phyloP scores from a whole-genome alignment of 2,888 invertebrate species.

The Athetis lepigone region DNA sequence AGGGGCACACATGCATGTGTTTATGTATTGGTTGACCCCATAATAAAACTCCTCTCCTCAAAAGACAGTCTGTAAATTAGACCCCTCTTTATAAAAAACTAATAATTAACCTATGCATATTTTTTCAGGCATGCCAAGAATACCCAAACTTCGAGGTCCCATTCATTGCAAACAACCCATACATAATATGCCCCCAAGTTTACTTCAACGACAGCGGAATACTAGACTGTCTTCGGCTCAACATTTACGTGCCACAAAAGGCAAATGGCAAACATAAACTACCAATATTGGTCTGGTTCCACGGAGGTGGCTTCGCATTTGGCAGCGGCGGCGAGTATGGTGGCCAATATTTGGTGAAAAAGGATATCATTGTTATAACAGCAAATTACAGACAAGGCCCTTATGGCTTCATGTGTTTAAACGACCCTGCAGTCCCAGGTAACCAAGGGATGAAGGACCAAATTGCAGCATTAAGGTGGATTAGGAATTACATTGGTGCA shows the following conservation, averaged over 20 bases:
- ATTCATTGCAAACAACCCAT: slow-evolving; percentile 72
- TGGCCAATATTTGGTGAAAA: slow-evolving; percentile 71
- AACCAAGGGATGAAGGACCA: slow-evolving; percentile 82
- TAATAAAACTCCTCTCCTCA: too few relatives aligned
- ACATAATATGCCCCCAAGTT: slow-evolving; percentile 72
- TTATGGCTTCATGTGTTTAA: slow-evolving; percentile 81
- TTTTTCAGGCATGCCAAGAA: slow-evolving; percentile 67
- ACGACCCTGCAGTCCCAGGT: slow-evolving; percentile 71
- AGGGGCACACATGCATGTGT: too few relatives aligned
- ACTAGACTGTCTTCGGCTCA: slow-evolving; percentile 72
- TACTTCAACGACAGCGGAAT: slow-evolving; percentile 57
- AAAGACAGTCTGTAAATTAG: too few relatives aligned
- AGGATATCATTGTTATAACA: slow-evolving; percentile 72
- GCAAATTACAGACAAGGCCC: slow-evolving; percentile 79
- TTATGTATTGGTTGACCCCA: too few relatives aligned
- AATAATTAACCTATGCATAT: not conserved
- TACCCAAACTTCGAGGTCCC: slow-evolving; percentile 67
- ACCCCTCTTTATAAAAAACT: too few relatives aligned
- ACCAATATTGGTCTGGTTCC: slow-evolving; percentile 81
- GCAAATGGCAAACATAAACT: slow-evolving; percentile 51
- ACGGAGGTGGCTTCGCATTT: slow-evolving; percentile 78
- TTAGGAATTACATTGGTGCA: slow-evolving; percentile 73
- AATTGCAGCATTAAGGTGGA: slow-evolving; percentile 75
- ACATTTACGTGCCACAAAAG: slow-evolving; percentile 69
- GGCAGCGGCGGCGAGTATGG: slow-evolving; percentile 76